Percentiles rank a stretch among this genome's conserved stretches.
These are phyloP conservation scores for Nyctibius bracteatus DNA, from an alignment of 2,113 vertebrate species.

Conservation along the genomic window DNA sequence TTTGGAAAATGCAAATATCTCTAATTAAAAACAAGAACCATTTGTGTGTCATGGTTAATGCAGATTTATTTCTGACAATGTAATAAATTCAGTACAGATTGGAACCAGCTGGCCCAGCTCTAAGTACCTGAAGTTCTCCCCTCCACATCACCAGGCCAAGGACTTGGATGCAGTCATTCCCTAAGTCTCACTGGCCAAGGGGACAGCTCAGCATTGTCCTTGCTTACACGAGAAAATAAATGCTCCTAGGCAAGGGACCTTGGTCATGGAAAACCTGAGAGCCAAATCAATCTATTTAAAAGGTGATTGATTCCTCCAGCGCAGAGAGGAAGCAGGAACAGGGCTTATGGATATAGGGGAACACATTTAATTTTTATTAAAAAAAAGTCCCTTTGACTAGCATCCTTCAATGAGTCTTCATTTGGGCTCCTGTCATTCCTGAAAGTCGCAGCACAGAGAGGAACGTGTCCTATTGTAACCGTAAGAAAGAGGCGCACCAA, in stretches of 20 bases:
- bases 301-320: neutral
- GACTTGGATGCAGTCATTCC: fast-evolving
- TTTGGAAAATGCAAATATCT: neutral
- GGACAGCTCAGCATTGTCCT: slow-evolving; percentile 13
- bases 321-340: neutral
- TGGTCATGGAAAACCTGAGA: slow-evolving; percentile 6
- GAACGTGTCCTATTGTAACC: fast-evolving
- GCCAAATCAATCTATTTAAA: slow-evolving; percentile 10
- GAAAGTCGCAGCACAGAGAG: neutral
- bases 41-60: neutral
- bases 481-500: neutral
- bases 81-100: neutral
- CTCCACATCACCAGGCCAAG: neutral
- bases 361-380: neutral
- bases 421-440: neutral
- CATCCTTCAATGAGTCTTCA: neutral
- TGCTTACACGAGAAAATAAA: neutral
- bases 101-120: neutral
- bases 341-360: neutral
- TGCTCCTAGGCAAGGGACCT: neutral
- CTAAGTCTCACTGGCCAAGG: neutral
- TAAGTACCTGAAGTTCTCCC: neutral
- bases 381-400: neutral
- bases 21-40: neutral
- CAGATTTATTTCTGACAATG: neutral